Evolutionary conservation across 2,113 vertebrate species (phyloP), one percentile per base, ranked within the genome.

Genomic region (Mesocricetus auratus): DNA sequence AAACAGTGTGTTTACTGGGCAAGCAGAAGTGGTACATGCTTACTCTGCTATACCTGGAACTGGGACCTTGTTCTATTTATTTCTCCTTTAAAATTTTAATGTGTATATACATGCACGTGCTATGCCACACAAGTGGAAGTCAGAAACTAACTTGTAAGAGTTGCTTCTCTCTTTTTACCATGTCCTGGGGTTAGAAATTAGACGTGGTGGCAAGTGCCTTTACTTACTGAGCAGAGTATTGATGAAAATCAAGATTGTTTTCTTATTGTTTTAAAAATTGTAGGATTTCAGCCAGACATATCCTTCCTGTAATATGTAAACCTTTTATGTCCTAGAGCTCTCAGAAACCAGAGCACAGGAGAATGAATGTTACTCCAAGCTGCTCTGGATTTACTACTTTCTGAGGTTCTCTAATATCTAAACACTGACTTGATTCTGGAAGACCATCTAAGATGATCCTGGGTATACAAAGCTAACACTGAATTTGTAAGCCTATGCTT

Each of bases 11-110:
- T 2, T 42, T 68, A 3, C 1, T 6, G 45, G 42, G 33, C 24
- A 29, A 56, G 10, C 29, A 1, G 2, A 17, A 19, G 4, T 7
- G 1, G 7, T 29, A 50, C 16, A 21, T 1, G 7, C 26, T 33
- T 31, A 6, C 0, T 36, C 39, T 58, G 5, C 8, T 39, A 2
- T 0, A 10, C 39, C 58, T 4, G 3, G 31, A 21, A 71, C 53
- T 7, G 5, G 31, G 29, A 36, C 29, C 82, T 24, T 69, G 47
- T 86, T 31, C 4, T 29, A 85, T 19, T 11, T 60, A n/a, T 15
- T 82, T 82, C n/a, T 82, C 78, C 58, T 39, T 39, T 60, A 39
- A 39, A 22, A 39, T 82, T 24, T 56, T 81, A 47, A 21, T 56
- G 75, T 47, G 74, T 29, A 42, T 79, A 7, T n/a, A 22, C 26